Percentiles rank a stretch among this genome's conserved stretches.
Evolutionary conservation across 2,888 invertebrate species (phyloP).

Genomic region (Hedychridium roseum): DNA sequence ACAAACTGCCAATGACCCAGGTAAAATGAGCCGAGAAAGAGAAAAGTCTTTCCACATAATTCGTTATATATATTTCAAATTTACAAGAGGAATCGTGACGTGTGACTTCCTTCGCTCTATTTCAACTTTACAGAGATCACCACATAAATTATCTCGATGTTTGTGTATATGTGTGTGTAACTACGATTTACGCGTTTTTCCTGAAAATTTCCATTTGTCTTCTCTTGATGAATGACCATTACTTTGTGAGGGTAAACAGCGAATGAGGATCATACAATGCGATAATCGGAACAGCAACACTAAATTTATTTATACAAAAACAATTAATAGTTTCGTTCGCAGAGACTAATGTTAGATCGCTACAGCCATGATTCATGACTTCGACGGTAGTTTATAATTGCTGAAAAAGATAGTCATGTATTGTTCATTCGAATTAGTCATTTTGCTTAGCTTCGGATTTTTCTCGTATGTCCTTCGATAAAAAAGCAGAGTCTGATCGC

Average conservation of each 20-base stretch:
- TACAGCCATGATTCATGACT: no score
- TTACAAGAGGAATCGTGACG: conserved; percentile 27
- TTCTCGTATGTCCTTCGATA: no score
- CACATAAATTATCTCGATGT: conserved; percentile 12
- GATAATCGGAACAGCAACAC: conserved; percentile 4
- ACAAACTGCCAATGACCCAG: conserved; percentile 29
- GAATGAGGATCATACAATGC: conserved; percentile 8
- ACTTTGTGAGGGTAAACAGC: conserved; percentile 11
- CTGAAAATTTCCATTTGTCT: no score
- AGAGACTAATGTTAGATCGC: no score
- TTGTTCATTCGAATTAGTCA: no score
- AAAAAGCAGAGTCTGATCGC: no score
- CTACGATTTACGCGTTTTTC: conserved; percentile 19
- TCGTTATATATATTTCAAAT: conserved; percentile 31
- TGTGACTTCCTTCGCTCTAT: conserved; percentile 22
- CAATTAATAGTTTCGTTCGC: no score
- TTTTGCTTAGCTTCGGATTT: no score
- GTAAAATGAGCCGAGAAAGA: conserved; percentile 26
- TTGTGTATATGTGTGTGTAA: conserved; percentile 7
- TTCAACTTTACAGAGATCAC: conserved; percentile 16
- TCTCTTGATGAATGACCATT: conserved; percentile 4
- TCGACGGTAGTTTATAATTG: no score
- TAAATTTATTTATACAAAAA: conserved; percentile 6
- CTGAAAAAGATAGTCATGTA: no score
- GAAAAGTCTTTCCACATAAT: conserved; percentile 24